These are phyloP conservation scores for Ceratitis capitata DNA, from an alignment of 1,140 invertebrate species.

Conservation along the genomic window DNA sequence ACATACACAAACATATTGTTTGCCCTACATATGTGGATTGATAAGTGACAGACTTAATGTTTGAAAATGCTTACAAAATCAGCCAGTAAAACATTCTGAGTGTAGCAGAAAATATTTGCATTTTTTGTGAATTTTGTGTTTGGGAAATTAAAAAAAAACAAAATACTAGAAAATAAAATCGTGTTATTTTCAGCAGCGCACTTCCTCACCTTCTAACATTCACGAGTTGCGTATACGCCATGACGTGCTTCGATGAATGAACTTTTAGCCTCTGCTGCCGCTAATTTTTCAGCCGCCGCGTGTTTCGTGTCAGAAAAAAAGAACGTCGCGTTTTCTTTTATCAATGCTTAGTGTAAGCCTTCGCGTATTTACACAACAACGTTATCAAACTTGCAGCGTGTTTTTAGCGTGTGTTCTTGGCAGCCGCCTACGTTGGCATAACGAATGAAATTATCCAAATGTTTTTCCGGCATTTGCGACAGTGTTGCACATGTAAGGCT, in stretches of 20 bases:
- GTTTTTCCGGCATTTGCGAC: neutral
- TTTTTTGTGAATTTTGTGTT: neutral
- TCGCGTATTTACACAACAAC: neutral
- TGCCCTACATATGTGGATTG: neutral
- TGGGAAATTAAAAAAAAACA: neutral
- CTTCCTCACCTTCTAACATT: neutral
- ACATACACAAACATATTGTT: slow-evolving; percentile 16
- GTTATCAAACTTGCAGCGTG: neutral
- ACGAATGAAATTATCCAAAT: neutral
- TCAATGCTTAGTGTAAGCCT: neutral
- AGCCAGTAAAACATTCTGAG: too few species aligned
- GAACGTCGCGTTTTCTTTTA: neutral
- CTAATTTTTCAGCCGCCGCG: neutral
- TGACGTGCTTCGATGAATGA: neutral
- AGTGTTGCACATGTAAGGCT: neutral
- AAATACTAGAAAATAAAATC: neutral
- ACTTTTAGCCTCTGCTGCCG: neutral
- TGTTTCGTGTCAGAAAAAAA: neutral
- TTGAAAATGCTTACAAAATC: too few species aligned
- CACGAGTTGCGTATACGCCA: neutral
- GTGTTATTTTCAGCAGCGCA: neutral
- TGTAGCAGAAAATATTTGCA: neutral
- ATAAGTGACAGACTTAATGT: neutral
- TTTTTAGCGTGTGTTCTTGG: neutral
- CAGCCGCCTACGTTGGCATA: neutral